Evolutionary conservation across 2,797 vertebrate genomes (phyloP).

Genomic region (Acipenser oxyrinchus): DNA sequence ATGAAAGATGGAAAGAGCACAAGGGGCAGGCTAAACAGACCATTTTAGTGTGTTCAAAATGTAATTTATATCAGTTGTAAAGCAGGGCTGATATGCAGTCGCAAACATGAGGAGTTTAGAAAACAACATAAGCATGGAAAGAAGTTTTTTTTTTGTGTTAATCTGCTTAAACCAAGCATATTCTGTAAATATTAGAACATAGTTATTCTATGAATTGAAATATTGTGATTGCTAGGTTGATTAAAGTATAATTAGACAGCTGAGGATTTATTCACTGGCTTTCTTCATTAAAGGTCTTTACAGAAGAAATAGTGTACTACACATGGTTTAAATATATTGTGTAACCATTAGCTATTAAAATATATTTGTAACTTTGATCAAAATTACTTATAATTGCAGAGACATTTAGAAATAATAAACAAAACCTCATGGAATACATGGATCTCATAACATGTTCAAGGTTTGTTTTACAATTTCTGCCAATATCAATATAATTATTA

Average conservation of each 20-base stretch:
- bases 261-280: neutral
- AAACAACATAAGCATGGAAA: neutral
- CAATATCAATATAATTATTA: slow-evolving; percentile 36
- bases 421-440: slow-evolving; percentile 19
- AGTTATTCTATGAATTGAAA: neutral
- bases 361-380: slow-evolving; percentile 3
- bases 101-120: neutral
- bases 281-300: neutral
- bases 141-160: neutral
- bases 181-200: slow-evolving; percentile 10
- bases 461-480: slow-evolving; percentile 12
- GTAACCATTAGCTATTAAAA: neutral
- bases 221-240: neutral
- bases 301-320: neutral
- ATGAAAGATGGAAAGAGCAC: neutral
- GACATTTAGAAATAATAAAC: slow-evolving; percentile 23
- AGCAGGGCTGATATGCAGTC: neutral
- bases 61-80: neutral
- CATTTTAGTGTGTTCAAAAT: slow-evolving; percentile 1
- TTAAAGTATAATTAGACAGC: neutral
- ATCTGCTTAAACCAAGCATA: neutral
- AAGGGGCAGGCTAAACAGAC: neutral
- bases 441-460: neutral
- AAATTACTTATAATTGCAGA: slow-evolving; percentile 23
- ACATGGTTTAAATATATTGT: neutral